phyloP scores from a whole-genome alignment of 2,113 vertebrate genomes.

The Speoplatyrhinus poulsoni region DNA sequence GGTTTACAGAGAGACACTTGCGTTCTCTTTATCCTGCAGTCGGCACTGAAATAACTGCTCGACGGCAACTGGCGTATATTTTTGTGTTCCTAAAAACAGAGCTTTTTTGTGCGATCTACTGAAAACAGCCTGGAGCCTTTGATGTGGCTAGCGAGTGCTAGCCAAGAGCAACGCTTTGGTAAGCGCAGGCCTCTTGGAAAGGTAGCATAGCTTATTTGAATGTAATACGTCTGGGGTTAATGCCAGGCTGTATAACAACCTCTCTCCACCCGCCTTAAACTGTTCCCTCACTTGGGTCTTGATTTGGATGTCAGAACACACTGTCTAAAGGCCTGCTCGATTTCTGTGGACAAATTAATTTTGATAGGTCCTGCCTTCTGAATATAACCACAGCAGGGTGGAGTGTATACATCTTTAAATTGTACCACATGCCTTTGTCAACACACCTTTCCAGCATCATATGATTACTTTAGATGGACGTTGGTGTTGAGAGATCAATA shows the following conservation, averaged over 20 bases:
- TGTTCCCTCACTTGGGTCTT: conserved; percentile 20
- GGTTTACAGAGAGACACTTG: neutral
- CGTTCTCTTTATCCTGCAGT: neutral
- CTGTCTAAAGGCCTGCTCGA: conserved; percentile 10
- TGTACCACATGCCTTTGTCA: conserved; percentile 1
- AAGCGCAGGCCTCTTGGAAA: conserved; percentile 14
- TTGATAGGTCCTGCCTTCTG: neutral
- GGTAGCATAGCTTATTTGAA: conserved; percentile 26
- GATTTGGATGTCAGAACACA: conserved; percentile 35
- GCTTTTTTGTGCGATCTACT: conserved; percentile 18
- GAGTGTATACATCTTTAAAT: conserved; percentile 23
- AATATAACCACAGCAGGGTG: neutral
- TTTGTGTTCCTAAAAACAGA: conserved; percentile 9
- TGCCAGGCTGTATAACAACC: conserved; percentile 17
- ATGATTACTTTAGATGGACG: neutral
- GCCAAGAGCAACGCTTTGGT: conserved; percentile 26
- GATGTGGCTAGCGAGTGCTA: conserved; percentile 33
- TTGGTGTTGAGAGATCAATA: neutral
- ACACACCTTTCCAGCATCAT: neutral
- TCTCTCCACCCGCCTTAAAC: conserved; percentile 14
- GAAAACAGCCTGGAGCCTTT: conserved; percentile 16
- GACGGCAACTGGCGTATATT: neutral
- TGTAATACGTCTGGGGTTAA: conserved; percentile 44
- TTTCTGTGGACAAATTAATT: conserved; percentile 30
- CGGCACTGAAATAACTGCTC: conserved; percentile 9